These are phyloP conservation scores for Drosophila kambysellisi DNA, from an alignment of 2,888 invertebrate genomes.

Conservation along the genomic window DNA sequence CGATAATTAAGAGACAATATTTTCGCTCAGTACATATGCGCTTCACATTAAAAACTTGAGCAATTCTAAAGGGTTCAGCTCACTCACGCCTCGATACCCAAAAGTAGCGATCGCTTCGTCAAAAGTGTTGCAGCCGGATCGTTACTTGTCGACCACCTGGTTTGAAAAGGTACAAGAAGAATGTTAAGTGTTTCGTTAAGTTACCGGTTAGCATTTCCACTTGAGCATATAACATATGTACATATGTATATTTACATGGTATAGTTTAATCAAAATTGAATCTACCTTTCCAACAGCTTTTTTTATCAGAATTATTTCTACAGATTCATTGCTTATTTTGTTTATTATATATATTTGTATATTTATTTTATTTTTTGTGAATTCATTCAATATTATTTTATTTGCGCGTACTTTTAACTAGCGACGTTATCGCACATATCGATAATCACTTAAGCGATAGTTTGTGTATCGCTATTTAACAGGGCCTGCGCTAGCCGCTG, in stretches of 20 bases:
- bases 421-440: constrained; percentile 26
- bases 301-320: no score
- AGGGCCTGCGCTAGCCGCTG: constrained; percentile 50
- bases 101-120: constrained; percentile 12
- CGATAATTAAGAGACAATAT: background rate
- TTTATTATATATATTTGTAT: background rate
- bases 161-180: background rate
- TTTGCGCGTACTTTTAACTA: background rate
- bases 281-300: background rate
- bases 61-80: background rate
- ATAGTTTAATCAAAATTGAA: background rate
- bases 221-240: background rate
- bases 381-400: background rate
- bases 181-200: constrained; percentile 28
- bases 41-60: background rate
- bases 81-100: background rate
- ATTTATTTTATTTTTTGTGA: background rate
- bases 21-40: background rate
- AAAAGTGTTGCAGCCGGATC: constrained; percentile 6
- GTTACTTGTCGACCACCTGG: background rate
- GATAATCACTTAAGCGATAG: constrained; percentile 5
- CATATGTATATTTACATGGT: background rate
- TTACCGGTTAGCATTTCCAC: constrained; percentile 19
- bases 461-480: constrained; percentile 18
- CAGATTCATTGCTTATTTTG: background rate